Percentiles rank a stretch among this genome's conserved stretches.
phyloP scores from a whole-genome alignment of 1,140 invertebrate species.

The Lordiphosa stackelbergi region DNA sequence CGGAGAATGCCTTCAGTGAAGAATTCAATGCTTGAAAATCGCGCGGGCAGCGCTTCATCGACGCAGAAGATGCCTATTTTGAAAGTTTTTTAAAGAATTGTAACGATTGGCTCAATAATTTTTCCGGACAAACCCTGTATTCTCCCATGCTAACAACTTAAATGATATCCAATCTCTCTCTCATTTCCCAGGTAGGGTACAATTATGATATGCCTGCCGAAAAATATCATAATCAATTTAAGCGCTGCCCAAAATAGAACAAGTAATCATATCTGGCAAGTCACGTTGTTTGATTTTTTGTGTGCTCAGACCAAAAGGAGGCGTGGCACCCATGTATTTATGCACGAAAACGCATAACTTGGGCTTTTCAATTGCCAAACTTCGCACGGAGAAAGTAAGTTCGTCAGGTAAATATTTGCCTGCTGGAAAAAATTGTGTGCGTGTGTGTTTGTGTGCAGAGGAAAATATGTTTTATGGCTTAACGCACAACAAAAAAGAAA shows the following conservation, averaged over 20 bases:
- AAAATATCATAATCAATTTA: conserved; percentile 49
- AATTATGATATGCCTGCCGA: conserved; percentile 17
- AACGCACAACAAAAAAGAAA: conserved; percentile 4
- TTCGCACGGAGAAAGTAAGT: conserved; percentile 19
- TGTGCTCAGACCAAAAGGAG: conserved; percentile 11
- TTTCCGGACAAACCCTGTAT: too few species aligned
- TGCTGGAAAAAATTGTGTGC: conserved; percentile 15
- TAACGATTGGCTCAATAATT: too few species aligned
- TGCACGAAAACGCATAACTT: conserved; percentile 13
- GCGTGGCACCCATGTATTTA: conserved; percentile 5
- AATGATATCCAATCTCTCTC: too few species aligned
- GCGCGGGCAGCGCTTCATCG: too few species aligned
- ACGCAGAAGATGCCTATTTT: too few species aligned
- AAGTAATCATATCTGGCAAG: conserved; percentile 19
- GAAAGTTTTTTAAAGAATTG: too few species aligned
- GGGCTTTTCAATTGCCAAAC: conserved; percentile 33
- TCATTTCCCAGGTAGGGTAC: neutral
- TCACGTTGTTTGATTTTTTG: conserved; percentile 41
- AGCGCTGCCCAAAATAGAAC: conserved; percentile 30
- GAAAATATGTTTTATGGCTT: conserved; percentile 14
- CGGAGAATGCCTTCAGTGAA: too few species aligned
- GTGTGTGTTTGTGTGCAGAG: conserved; percentile 2
- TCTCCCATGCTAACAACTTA: too few species aligned
- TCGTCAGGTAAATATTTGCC: conserved; percentile 47
- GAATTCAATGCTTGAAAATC: too few species aligned